Evolutionary conservation across 2,113 vertebrate genomes (phyloP).

Genomic region (Micromys minutus): DNA sequence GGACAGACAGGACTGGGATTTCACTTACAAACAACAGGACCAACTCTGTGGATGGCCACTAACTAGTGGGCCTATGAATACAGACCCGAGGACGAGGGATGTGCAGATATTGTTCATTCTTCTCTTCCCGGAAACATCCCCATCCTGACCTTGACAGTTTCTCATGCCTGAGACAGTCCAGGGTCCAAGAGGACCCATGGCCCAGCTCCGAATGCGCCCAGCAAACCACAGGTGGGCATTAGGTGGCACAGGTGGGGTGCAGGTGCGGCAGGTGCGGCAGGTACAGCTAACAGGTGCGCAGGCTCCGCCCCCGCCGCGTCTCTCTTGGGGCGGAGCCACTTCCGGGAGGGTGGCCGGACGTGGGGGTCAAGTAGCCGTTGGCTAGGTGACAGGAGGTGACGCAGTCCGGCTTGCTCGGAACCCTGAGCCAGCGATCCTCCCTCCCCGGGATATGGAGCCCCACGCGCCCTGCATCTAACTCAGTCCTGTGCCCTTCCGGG

Average conservation of each 20-base stretch:
- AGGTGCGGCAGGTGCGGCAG: constrained; percentile 59
- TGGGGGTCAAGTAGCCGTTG: constrained; percentile 46
- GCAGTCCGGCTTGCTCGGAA: not conserved
- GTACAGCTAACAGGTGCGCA: constrained; percentile 59
- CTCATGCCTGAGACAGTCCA: not conserved
- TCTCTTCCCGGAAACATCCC: not conserved
- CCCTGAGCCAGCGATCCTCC: not conserved
- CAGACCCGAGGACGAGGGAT: not conserved
- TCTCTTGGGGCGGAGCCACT: constrained; percentile 53
- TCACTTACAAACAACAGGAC: not conserved
- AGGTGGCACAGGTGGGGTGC: not conserved
- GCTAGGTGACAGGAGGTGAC: not conserved
- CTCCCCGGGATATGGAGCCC: not conserved
- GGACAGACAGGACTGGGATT: not conserved
- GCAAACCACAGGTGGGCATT: not conserved
- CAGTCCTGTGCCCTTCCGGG: constrained; percentile 32
- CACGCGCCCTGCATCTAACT: not conserved
- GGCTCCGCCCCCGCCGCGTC: not conserved
- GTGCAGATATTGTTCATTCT: not conserved
- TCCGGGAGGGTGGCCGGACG: constrained; percentile 54
- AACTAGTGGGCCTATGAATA: not conserved
- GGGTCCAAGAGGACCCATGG: rapidly evolving
- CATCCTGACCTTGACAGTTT: not conserved
- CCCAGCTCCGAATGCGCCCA: rapidly evolving
- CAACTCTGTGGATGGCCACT: not conserved